Evolutionary conservation across 2,888 invertebrate genomes (phyloP).

Genomic region (Noctua comes): DNA sequence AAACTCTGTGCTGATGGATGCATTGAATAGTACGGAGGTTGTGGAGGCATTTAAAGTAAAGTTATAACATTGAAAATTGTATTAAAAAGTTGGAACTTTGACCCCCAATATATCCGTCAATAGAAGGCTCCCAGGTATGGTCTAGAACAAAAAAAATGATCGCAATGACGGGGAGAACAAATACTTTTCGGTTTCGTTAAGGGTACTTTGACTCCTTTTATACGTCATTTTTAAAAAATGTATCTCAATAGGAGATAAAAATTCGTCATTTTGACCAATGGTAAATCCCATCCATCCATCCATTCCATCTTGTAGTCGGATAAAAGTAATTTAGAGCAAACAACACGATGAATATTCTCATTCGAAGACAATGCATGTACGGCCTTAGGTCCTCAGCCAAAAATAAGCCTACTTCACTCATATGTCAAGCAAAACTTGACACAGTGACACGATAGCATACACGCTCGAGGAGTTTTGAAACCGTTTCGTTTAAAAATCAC

Average conservation of each 20-base stretch:
- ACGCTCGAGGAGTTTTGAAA: conserved; percentile 11
- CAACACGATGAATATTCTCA: not conserved
- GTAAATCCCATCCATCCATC: not conserved
- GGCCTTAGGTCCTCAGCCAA: conserved; percentile 25
- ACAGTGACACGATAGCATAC: conserved; percentile 35
- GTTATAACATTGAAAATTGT: too few species aligned
- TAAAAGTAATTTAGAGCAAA: not conserved
- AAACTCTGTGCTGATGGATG: too few species aligned
- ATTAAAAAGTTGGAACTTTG: too few species aligned
- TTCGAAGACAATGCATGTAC: conserved; percentile 20
- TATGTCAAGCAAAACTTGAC: conserved; percentile 44
- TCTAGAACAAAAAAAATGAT: too few species aligned
- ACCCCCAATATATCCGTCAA: too few species aligned
- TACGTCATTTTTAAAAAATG: not conserved
- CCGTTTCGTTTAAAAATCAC: conserved; percentile 7
- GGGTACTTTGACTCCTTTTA: too few species aligned
- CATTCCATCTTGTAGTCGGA: not conserved
- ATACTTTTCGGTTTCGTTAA: too few species aligned
- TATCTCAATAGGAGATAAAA: not conserved
- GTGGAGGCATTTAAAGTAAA: too few species aligned
- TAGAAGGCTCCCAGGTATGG: too few species aligned
- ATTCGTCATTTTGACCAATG: not conserved
- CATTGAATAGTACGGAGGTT: too few species aligned
- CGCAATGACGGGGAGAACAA: too few species aligned
- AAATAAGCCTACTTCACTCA: conserved; percentile 39